phyloP scores from a whole-genome alignment of 2,113 vertebrate genomes.

The Crypturellus undulatus region DNA sequence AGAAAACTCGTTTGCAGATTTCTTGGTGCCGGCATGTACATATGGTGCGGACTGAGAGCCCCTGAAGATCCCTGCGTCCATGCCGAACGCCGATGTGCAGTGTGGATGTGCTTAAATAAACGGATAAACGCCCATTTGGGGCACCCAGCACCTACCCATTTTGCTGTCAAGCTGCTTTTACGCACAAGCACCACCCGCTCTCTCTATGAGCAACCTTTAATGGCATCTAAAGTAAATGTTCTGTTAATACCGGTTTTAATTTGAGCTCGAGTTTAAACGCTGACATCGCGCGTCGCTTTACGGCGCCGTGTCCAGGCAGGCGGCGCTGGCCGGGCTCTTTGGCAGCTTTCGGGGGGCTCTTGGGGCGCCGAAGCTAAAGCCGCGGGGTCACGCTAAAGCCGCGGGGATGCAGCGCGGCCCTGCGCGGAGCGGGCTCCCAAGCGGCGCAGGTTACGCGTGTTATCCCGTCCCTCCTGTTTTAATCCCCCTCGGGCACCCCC shows the following conservation, averaged over 20 bases:
- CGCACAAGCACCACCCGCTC: not conserved
- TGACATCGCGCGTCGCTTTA: not conserved
- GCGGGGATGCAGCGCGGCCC: not conserved
- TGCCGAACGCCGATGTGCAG: not conserved
- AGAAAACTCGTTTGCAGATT: not conserved
- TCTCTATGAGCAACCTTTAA: not conserved
- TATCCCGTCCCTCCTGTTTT: not conserved
- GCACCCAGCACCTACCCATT: constrained; percentile 26
- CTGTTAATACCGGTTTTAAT: not conserved
- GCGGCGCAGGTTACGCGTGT: not conserved
- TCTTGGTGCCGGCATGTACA: not conserved
- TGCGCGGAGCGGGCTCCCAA: not conserved
- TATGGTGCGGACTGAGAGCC: not conserved
- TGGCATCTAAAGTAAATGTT: not conserved
- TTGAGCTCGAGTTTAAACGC: not conserved
- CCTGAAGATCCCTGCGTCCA: constrained; percentile 4
- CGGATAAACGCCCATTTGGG: constrained; percentile 51
- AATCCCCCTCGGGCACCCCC: too few relatives aligned
- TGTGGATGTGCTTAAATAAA: constrained; percentile 12
- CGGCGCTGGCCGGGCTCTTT: not conserved
- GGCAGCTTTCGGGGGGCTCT: not conserved
- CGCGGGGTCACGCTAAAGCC: too few relatives aligned
- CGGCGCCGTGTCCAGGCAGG: not conserved
- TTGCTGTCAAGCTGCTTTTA: constrained; percentile 14
- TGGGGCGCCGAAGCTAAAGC: not conserved